Base-by-base conservation (phyloP, 2,113 vertebrate genomes). In the Xiphorhynchus elegans region DNA sequence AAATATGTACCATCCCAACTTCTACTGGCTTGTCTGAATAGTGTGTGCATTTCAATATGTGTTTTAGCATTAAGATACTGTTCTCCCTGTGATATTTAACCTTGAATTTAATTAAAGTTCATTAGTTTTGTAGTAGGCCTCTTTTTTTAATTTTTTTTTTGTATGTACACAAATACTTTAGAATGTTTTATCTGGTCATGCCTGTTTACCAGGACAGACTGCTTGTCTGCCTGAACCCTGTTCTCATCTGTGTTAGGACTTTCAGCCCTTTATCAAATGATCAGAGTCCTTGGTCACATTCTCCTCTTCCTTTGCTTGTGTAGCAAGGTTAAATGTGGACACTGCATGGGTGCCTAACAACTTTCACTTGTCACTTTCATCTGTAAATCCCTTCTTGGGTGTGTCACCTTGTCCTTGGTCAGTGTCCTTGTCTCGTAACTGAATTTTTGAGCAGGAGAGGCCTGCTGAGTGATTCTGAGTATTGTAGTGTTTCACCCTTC, bases 21-120 rank as follows among this genome's bases (percentile, higher is more conserved):
- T 77, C 15, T 80, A 2, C 31, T 50, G 21, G 19, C 17, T 77
- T 49, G 88, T 94, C 67, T 62, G 4, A 81, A 37, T 26, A 58
- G 7, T 1, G 0, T 23, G 4, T 42, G 9, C 4, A 5, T 63
- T 89, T 91, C 28, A 4, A 1, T 64, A 6, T 16, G 7, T 60
- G 13, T 77, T 69, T 70, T 72, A 72, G 31, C 33, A 13, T 19
- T 25, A 35, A 62, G 46, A n/a, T 55, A 16, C 28, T 63, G 5
- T 53, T 84, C 23, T 64, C 21, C 24, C 21, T 46, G 23, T 90
- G 56, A 13, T 73, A 37, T 37, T 55, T 86, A 46, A 33, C 19
- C 13, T 64, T 89, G 16, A 63, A 13, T 87, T 92, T 81, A 81
- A 16, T 80, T 90, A 31, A 58, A 35, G 28, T 40, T 50, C 3